Conservation (phyloP, 2,797 vertebrate genomes). For the Coregonus suidteri region DNA sequence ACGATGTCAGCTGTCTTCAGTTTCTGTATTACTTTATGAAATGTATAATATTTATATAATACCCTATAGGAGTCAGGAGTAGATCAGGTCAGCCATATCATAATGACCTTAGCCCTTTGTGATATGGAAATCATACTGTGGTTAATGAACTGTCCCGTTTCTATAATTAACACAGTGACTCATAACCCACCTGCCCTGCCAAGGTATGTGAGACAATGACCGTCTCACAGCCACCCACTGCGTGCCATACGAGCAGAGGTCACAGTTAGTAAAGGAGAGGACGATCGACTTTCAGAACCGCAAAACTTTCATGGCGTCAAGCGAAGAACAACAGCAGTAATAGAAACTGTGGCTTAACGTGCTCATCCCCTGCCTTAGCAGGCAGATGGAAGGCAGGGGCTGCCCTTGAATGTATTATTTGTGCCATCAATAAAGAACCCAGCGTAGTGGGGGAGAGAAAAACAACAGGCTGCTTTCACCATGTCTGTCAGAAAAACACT, state of each 20-base stretch:
- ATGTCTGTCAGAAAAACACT: background rate
- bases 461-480: background rate
- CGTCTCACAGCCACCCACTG: background rate
- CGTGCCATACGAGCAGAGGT: background rate
- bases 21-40: too few species aligned
- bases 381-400: background rate
- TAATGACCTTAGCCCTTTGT: slow-evolving; percentile 11
- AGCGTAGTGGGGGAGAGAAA: background rate
- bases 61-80: too few species aligned
- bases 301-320: background rate
- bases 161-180: slow-evolving; percentile 4
- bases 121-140: slow-evolving; percentile 23
- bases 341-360: slow-evolving; percentile 1
- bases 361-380: slow-evolving; percentile 9
- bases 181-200: too few species aligned
- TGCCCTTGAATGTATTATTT: slow-evolving; percentile 20
- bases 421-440: slow-evolving; percentile 12
- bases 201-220: too few species aligned
- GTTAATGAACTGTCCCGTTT: slow-evolving; percentile 41
- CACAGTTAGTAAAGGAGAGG: background rate
- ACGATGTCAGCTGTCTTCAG: too few species aligned
- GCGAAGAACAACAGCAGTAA: background rate
- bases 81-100: background rate
- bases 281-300: background rate
- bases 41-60: too few species aligned